Evolutionary conservation across 1,140 invertebrate genomes (phyloP).

Genomic region (Chelonus insularis): DNA sequence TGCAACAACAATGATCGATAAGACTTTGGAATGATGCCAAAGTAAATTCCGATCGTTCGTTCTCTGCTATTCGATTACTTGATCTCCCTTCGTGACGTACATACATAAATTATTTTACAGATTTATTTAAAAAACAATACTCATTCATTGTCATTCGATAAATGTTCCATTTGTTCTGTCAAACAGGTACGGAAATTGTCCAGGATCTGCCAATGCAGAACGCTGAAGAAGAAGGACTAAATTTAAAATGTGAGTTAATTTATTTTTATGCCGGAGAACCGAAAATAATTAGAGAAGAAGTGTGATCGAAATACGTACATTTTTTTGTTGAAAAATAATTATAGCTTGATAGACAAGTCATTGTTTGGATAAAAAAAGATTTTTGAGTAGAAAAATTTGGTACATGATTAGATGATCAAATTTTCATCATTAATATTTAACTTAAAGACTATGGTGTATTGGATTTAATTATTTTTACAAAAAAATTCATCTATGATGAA

Average conservation of each 20-base stretch:
- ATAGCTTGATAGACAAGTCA: too few species aligned
- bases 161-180: background rate
- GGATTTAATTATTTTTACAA: too few species aligned
- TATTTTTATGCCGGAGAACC: background rate
- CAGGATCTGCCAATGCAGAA: constrained; percentile 67
- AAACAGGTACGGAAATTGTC: constrained; percentile 68
- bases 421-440: too few species aligned
- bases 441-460: too few species aligned
- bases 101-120: constrained; percentile 3
- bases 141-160: background rate
- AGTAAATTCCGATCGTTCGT: constrained; percentile 19
- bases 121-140: background rate
- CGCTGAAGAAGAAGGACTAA: constrained; percentile 74
- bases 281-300: too few species aligned
- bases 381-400: too few species aligned
- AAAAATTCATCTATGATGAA: too few species aligned
- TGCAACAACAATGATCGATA: constrained; percentile 21
- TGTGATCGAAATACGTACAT: too few species aligned
- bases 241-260: constrained; percentile 71
- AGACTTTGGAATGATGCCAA: constrained; percentile 25
- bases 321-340: too few species aligned
- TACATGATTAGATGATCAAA: too few species aligned
- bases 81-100: constrained; percentile 10
- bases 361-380: too few species aligned
- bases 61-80: constrained; percentile 6